These are phyloP conservation scores for Corythucha ciliata DNA, from an alignment of 2,888 invertebrate species.

Conservation along the genomic window DNA sequence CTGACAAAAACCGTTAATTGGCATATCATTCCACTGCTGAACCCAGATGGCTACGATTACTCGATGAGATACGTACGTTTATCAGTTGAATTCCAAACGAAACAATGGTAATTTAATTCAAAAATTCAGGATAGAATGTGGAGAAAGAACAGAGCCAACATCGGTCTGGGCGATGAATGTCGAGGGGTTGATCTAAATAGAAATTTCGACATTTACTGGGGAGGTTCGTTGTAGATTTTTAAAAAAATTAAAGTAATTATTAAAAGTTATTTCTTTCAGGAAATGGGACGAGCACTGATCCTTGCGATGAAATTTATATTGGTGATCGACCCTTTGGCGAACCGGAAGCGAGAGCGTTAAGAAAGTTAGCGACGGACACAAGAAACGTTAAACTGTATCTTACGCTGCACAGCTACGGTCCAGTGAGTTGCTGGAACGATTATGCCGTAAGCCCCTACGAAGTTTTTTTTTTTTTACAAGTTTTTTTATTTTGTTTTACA, in stretches of 20 bases:
- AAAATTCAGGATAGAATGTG: conserved; percentile 41
- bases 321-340: conserved; percentile 44
- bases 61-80: conserved; percentile 33
- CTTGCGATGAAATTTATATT: conserved; percentile 44
- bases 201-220: conserved; percentile 43
- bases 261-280: conserved; percentile 15
- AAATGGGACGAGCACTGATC: conserved; percentile 40
- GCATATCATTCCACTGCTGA: conserved; percentile 42
- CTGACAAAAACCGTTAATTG: conserved; percentile 42
- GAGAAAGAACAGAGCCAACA: conserved; percentile 44
- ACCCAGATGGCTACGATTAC: conserved; percentile 43
- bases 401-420: conserved; percentile 40
- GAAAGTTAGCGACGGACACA: conserved; percentile 40
- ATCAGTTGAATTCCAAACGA: neutral
- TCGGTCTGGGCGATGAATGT: conserved; percentile 37
- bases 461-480: neutral
- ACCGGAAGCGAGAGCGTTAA: conserved; percentile 42
- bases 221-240: conserved; percentile 31
- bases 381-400: conserved; percentile 39
- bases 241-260: neutral
- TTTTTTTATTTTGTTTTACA: conserved; percentile 21
- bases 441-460: neutral
- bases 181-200: conserved; percentile 44
- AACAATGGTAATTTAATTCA: neutral
- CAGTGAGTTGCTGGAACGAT: conserved; percentile 31